phyloP scores from a whole-genome alignment of 2,113 vertebrate species.

The Hymenochirus boettgeri region DNA sequence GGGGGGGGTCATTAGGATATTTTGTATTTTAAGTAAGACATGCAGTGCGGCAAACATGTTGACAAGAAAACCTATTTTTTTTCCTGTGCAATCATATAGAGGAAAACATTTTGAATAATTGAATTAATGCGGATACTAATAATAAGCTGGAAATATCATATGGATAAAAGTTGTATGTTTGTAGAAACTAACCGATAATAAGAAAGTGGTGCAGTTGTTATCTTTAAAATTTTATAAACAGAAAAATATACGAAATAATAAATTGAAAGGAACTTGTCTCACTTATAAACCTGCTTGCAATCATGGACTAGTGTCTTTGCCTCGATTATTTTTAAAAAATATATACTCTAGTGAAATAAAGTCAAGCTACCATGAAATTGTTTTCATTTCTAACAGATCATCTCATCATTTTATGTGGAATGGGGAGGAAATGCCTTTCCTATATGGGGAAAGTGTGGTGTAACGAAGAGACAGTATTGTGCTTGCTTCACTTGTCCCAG shows the following conservation, averaged over 20 bases:
- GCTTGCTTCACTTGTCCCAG: slow-evolving; percentile 92
- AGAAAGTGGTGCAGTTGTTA: too few species aligned
- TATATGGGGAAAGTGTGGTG: slow-evolving; percentile 98
- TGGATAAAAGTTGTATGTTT: too few species aligned
- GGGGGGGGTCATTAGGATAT: too few species aligned
- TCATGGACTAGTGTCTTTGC: neutral
- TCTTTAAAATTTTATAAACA: neutral
- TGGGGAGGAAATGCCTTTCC: slow-evolving; percentile 94
- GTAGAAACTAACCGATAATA: too few species aligned
- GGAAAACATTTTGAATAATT: too few species aligned
- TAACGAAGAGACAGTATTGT: slow-evolving; percentile 91
- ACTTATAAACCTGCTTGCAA: neutral
- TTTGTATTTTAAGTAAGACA: too few species aligned
- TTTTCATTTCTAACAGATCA: slow-evolving; percentile 67
- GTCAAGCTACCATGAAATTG: slow-evolving; percentile 26
- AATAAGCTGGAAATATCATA: too few species aligned
- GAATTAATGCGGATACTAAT: too few species aligned
- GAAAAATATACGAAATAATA: slow-evolving; percentile 6
- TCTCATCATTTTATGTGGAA: slow-evolving; percentile 94
- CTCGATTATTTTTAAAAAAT: slow-evolving; percentile 12
- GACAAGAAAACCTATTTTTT: too few species aligned
- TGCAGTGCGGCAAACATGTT: too few species aligned
- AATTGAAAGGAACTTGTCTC: neutral
- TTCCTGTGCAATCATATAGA: too few species aligned
- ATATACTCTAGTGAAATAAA: slow-evolving; percentile 9